Base-by-base conservation (phyloP, 2,797 vertebrate genomes). In the Manis crassicaudata region DNA sequence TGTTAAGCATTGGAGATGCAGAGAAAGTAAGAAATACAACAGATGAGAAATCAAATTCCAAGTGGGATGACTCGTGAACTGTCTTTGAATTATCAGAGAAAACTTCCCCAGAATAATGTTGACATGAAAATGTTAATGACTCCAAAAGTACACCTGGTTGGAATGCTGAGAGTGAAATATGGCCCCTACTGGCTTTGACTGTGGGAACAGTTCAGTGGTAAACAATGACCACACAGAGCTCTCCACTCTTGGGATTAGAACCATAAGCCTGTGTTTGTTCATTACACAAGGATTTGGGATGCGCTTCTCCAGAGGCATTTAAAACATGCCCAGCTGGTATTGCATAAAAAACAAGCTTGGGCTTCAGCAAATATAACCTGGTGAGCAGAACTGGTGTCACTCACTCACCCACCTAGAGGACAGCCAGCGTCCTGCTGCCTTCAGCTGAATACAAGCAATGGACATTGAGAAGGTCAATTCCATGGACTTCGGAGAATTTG, bases 401-500 rank as follows among this genome's bases (percentile, higher is more conserved):
- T 83, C 63, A 17, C 18, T 88, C 29, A 0, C 29, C 0, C 29
- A 0, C 29, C 0, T 0, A 70, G 29, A 79, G 17, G 2, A 29
- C 12, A 20, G 68, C 63, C 2, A 2, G 2, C 0, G 0, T 11
- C 32, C 25, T 3, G 0, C 29, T 29, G 62, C 70, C 23, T 72
- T 46, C 11, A 0, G 40, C 0, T 1, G 17, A 58, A 32, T 3
- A 5, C 18, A 3, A 94, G 75, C 77, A 2, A 99, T 99, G 99
- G 98, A 99, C 88, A 98, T 99, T 2, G 58, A 82, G 3, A 46
- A 94, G 16, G 97, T 99, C 63, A 99, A 99, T 87, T 88, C 98
- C 43, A 98, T 99, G 83, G 97, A 98, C 65, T 99, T 98, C 2
- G 98, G 99, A 70, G 98, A 99, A 32, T 99, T 99, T 96, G 96